Conservation (phyloP, 1,140 invertebrate species). For the Adelges cooleyi region DNA sequence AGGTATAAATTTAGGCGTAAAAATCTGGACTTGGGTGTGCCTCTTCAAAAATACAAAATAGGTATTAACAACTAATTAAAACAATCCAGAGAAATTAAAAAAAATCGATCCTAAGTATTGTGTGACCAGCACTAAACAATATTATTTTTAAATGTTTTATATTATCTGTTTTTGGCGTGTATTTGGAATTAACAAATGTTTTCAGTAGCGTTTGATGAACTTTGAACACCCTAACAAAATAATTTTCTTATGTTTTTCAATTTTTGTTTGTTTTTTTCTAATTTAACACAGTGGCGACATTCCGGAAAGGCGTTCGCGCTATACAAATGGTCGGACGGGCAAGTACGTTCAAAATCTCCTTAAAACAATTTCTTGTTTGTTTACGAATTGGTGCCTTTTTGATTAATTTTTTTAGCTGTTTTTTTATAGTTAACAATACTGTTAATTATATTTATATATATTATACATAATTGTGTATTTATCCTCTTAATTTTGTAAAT, state of each 20-base stretch:
- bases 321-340: conserved; percentile 94
- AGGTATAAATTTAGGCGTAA: no score
- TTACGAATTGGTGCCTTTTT: conserved; percentile 27
- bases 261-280: conserved; percentile 32
- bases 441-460: background rate
- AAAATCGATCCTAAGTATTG: no score
- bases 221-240: conserved; percentile 4
- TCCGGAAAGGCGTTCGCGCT: conserved; percentile 98
- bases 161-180: background rate
- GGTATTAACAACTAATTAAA: no score
- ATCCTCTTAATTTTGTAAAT: conserved; percentile 20
- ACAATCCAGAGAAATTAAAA: no score
- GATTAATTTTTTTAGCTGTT: conserved; percentile 26
- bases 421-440: conserved; percentile 20
- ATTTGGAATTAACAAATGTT: conserved; percentile 1
- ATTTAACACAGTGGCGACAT: conserved; percentile 76
- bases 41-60: no score
- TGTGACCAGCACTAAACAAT: no score
- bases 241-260: conserved; percentile 28
- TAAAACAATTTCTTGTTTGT: conserved; percentile 26
- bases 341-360: conserved; percentile 61
- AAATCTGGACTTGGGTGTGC: no score
- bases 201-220: background rate
- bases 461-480: background rate
- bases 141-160: no score